A percentile compares a stretch with the other conserved stretches of the same genome.
These are phyloP conservation scores for Alectura lathami DNA, from an alignment of 2,113 vertebrate genomes.

Conservation along the genomic window DNA sequence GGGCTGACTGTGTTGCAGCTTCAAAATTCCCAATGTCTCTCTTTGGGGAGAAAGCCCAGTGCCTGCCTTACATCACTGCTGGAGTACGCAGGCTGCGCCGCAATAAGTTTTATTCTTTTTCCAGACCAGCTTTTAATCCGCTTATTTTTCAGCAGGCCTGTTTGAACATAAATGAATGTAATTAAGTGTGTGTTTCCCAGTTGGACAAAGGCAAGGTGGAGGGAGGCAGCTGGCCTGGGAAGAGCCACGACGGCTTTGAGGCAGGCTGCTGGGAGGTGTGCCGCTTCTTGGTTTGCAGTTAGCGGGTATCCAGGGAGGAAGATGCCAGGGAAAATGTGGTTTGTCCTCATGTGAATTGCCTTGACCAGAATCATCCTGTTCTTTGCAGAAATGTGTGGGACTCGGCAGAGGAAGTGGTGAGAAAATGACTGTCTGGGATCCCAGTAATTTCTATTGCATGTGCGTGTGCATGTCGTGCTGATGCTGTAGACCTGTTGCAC, in stretches of 20 bases:
- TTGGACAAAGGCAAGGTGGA: neutral
- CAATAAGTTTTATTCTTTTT: neutral
- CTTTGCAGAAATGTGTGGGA: neutral
- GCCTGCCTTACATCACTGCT: neutral
- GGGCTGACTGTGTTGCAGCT: neutral
- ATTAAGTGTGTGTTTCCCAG: conserved; percentile 21
- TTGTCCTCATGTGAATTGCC: neutral
- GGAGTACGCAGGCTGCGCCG: neutral
- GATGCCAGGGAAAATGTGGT: neutral
- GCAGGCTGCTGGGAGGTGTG: neutral
- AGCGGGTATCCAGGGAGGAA: neutral
- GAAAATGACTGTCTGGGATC: neutral
- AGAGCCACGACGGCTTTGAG: neutral
- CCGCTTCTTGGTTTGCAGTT: neutral
- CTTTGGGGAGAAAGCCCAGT: neutral
- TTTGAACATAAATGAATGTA: conserved; percentile 37
- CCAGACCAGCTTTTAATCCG: conserved; percentile 43
- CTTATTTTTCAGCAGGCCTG: conserved; percentile 27
- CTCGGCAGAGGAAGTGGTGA: neutral
- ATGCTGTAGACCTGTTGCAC: neutral
- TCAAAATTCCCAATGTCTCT: neutral
- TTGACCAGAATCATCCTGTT: neutral
- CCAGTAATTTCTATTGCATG: neutral
- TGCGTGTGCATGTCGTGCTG: neutral
- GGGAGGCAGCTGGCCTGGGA: neutral